phyloP scores from a whole-genome alignment of 2,113 vertebrate genomes.

The Alces alces region DNA sequence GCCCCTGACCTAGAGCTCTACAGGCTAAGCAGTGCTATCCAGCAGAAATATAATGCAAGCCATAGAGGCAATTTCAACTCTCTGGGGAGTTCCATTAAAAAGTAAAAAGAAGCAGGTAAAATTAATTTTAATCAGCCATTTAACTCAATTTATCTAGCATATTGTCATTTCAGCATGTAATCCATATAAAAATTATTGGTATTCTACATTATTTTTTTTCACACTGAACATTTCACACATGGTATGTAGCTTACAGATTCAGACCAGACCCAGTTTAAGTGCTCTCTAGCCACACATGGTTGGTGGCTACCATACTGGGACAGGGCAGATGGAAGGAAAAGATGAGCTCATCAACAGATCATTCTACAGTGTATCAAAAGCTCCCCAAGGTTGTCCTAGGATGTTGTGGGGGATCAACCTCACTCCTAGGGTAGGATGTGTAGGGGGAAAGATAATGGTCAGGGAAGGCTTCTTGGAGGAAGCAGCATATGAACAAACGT shows the following conservation, averaged over 20 bases:
- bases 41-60: background rate
- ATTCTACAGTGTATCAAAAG: background rate
- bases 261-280: background rate
- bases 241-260: background rate
- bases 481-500: background rate
- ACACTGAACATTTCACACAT: background rate
- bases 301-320: background rate
- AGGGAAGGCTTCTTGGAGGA: background rate
- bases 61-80: background rate
- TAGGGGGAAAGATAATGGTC: background rate
- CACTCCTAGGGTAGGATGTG: background rate
- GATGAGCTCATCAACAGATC: background rate
- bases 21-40: background rate
- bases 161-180: background rate
- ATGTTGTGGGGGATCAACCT: background rate
- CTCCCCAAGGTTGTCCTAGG: background rate
- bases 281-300: background rate
- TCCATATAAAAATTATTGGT: background rate
- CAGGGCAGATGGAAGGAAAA: background rate
- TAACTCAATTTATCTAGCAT: background rate
- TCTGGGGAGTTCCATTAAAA: background rate
- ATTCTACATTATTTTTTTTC: background rate
- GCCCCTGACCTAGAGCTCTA: background rate
- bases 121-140: background rate
- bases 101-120: background rate